Conservation (phyloP, 2,888 invertebrate genomes). For the Tenthredo livida region DNA sequence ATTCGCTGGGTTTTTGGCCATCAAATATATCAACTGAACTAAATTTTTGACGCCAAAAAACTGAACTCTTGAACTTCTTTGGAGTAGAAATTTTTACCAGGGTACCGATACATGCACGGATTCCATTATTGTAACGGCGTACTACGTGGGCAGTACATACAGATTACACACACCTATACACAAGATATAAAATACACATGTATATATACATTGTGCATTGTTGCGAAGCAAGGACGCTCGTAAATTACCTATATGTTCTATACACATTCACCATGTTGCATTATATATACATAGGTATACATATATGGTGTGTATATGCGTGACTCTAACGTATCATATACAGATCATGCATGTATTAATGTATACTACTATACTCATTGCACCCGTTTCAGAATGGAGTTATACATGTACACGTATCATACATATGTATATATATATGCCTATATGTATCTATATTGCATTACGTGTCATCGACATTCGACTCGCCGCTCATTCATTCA, state of each 20-base stretch:
- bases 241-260: not conserved
- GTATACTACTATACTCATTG: too few species aligned
- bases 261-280: not conserved
- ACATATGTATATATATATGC: not conserved
- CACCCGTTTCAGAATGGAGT: too few species aligned
- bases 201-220: not conserved
- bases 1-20: too few species aligned
- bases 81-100: too few species aligned
- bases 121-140: not conserved
- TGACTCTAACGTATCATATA: too few species aligned
- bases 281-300: not conserved
- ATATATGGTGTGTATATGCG: not conserved
- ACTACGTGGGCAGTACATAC: not conserved
- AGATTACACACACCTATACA: not conserved
- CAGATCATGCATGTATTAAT: too few species aligned
- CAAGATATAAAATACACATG: too few species aligned
- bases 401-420: not conserved
- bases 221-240: constrained; percentile 13
- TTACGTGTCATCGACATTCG: constrained; percentile 1
- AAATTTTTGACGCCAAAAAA: too few species aligned
- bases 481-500: constrained; percentile 3
- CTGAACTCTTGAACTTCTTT: too few species aligned
- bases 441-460: too few species aligned
- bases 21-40: too few species aligned
- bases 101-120: not conserved